These are phyloP conservation scores for Triplophysa dalaica DNA, from an alignment of 2,113 vertebrate genomes.

Conservation along the genomic window DNA sequence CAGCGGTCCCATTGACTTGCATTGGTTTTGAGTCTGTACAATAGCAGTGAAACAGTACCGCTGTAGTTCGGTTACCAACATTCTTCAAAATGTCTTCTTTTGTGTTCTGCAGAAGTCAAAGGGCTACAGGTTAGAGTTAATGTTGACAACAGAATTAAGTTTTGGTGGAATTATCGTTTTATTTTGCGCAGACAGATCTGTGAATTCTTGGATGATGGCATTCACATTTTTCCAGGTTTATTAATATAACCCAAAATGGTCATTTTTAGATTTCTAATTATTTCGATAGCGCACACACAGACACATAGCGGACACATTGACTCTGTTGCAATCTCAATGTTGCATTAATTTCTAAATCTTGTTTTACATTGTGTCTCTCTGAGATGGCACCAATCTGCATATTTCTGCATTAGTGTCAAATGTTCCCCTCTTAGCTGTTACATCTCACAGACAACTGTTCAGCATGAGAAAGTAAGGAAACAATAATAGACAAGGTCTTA, in stretches of 20 bases:
- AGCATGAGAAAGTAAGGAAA: neutral
- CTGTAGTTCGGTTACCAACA: no score
- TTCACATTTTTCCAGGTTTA: constrained; percentile 23
- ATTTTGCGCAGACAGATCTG: neutral
- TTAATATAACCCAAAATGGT: neutral
- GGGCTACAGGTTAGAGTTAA: no score
- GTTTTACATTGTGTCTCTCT: neutral
- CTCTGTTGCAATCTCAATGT: constrained; percentile 7
- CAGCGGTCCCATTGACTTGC: no score
- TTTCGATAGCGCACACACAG: no score
- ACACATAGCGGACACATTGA: neutral
- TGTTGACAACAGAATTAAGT: no score
- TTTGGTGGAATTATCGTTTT: no score
- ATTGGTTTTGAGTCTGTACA: no score
- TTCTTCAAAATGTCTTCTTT: no score
- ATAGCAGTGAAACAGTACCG: no score
- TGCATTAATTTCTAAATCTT: constrained; percentile 18
- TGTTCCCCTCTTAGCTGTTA: neutral
- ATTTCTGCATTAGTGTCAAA: neutral
- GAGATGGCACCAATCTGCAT: neutral
- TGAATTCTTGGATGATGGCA: constrained; percentile 4
- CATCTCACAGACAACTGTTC: neutral
- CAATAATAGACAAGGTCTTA: neutral
- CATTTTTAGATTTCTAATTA: neutral
- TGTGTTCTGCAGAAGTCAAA: no score